Evolutionary conservation across 2,888 invertebrate species (phyloP), one percentile per base, ranked within the genome.

Genomic region (Trissoscelio sp.): DNA sequence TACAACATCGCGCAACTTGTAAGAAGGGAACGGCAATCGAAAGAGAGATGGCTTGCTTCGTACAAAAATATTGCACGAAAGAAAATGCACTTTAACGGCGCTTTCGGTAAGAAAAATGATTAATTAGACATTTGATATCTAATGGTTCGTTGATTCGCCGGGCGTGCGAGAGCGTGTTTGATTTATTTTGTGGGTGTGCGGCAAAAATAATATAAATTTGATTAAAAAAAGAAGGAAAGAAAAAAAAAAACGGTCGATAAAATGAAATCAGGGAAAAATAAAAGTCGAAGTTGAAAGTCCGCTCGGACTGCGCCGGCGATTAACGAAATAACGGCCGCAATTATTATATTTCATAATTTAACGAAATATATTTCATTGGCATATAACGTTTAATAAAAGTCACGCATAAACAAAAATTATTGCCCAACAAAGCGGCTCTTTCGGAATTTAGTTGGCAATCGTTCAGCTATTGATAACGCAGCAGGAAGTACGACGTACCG

Each of bases 1-100:
- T 66, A 69, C 74, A 83, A 79, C 79, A 79, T 48, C 79, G 75
- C 55, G 66, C 82, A 83, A 82, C 79, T 78, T 80, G 81, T 81
- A 70, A 67, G 70, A 60, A 64, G 67, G 48, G 62, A 57, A 55
- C 46, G 62, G 72, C 24, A 72, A 60, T 39, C 55, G 58, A 37
- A 82, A 70, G 74, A 75, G 64, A 31, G 69, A 72, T 39, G 64
- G 73, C 48, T 66, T 46, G 55, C 34, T 55, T 74, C 58, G 58
- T 22, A 37, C 55, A 79, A 77, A 81, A 73, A 69, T 78, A 28
- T 58, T 22, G 48, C 67, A 31, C 51, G 28, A 39, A 69, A 57
- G 64, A 72, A 78, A 73, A 62, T 42, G 67, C 60, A 51, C 81
- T 60, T 57, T 72, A 57, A 55, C 48, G 51, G 51, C 42, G 58